Base-by-base conservation (phyloP, 2,888 invertebrate species). In the Dolichopus griseipennis region DNA sequence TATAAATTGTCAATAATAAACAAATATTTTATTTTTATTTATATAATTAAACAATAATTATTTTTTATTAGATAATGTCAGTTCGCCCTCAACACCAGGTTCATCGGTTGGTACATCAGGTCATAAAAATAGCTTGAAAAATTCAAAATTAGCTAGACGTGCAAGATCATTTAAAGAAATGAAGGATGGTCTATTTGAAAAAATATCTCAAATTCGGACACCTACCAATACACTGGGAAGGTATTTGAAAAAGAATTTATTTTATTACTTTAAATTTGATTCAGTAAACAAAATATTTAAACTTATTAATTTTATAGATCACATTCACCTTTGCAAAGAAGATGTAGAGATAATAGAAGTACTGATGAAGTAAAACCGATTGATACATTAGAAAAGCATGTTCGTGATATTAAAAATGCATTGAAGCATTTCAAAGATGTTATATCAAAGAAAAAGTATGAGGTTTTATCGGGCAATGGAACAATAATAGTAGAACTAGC, bases 391-490 rank as follows among this genome's bases (percentile, higher is more conserved):
- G 89, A 90, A 82, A 85, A 86, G 76, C 89, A 90, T 82, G 90
- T 90, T 78, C 87, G 89, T 82, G 87, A 87, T 81, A 87, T 91
- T 69, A 87, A 89, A 77, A 85, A 89, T 76, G 89, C 91, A 65
- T 83, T 96, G 73, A 90, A 90, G 78, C 95, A 95, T 83, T 93
- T 96, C 81, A 88, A 92, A 75, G 95, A 95, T 84, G 95, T 95
- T 71, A 93, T 96, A 73, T 88, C 90, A 70, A 95, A 94, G 83
- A 89, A 93, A 81, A 95, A 92, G 82, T 84, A 94, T 76, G 94
- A 95, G 84, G 93, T 96, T 87, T 84, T 97, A 75, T 93, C 95
- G 3, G 95, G 94, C 72, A 94, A 95, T 81, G 95, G 95, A 71
- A 95, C 95, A 66, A 91, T 96, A 76, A 92, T 96, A 72, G 85